Percentiles rank a stretch among this genome's conserved stretches.
phyloP scores from a whole-genome alignment of 1,140 invertebrate genomes.

The Oncopodura yosiiana region DNA sequence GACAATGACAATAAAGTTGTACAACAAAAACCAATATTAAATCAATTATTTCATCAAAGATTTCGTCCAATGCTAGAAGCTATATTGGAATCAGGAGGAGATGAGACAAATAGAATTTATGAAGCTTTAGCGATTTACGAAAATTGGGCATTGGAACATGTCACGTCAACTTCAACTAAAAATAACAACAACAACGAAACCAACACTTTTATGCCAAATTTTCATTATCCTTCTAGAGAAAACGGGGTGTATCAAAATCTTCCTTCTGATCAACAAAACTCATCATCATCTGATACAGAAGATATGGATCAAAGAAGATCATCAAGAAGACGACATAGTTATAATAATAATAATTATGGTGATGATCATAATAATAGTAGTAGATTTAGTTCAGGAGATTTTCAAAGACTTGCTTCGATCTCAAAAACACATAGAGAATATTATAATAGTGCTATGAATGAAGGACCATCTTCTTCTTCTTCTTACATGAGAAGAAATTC shows the following conservation, averaged over 20 bases:
- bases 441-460: too few species aligned
- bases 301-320: constrained; percentile 2
- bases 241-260: constrained; percentile 1
- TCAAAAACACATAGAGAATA: too few species aligned
- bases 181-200: constrained; percentile 1
- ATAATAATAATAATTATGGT: too few species aligned
- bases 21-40: not conserved
- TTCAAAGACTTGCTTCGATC: not conserved
- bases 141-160: constrained; percentile 14
- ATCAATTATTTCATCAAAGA: constrained; percentile 3
- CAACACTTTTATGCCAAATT: constrained; percentile 25
- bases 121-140: constrained; percentile 10
- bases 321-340: too few species aligned
- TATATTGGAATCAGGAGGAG: constrained; percentile 17
- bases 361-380: too few species aligned
- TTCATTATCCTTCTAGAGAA: not conserved
- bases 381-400: not conserved
- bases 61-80: constrained; percentile 26
- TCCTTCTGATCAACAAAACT: not conserved
- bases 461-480: too few species aligned
- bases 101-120: not conserved
- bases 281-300: not conserved
- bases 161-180: too few species aligned
- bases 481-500: too few species aligned
- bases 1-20: not conserved